Conservation (phyloP, 2,888 invertebrate genomes). For the Phlogophora meticulosa region DNA sequence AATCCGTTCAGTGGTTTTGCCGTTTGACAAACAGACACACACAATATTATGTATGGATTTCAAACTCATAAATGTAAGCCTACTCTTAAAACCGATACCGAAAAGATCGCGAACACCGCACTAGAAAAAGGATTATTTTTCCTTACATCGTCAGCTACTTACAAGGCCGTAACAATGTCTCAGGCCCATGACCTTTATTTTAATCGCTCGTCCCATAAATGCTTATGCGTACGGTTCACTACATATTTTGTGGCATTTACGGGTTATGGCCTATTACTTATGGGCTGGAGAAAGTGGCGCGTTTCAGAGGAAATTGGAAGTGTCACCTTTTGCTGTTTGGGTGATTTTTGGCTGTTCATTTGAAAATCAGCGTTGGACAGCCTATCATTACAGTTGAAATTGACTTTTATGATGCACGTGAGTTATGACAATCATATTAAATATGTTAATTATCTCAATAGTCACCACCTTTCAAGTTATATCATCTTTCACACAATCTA, state of each 20-base stretch:
- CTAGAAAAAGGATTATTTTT: slow-evolving; percentile 36
- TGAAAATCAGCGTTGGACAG: neutral
- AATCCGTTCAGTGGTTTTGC: too few species aligned
- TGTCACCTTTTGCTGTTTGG: slow-evolving; percentile 21
- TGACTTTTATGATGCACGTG: too few species aligned
- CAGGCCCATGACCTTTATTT: slow-evolving; percentile 56
- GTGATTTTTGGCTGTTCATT: neutral
- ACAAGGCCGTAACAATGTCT: slow-evolving; percentile 51
- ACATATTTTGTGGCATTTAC: slow-evolving; percentile 59
- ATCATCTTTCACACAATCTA: too few species aligned
- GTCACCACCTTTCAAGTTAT: too few species aligned
- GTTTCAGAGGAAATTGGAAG: slow-evolving; percentile 9
- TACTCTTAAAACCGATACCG: neutral
- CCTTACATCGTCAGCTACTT: slow-evolving; percentile 32
- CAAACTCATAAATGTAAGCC: neutral
- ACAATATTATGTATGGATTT: neutral
- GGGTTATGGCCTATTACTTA: slow-evolving; percentile 55
- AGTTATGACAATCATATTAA: too few species aligned
- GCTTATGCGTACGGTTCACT: slow-evolving; percentile 48
- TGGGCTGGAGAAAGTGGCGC: neutral
- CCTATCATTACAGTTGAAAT: too few species aligned
- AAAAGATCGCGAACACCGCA: neutral
- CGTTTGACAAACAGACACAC: too few species aligned
- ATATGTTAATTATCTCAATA: too few species aligned
- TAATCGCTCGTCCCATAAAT: slow-evolving; percentile 60